A percentile compares a stretch with the other conserved stretches of the same genome.
These are phyloP conservation scores for Scolopax mira DNA, from an alignment of 2,113 vertebrate species.

Conservation along the genomic window DNA sequence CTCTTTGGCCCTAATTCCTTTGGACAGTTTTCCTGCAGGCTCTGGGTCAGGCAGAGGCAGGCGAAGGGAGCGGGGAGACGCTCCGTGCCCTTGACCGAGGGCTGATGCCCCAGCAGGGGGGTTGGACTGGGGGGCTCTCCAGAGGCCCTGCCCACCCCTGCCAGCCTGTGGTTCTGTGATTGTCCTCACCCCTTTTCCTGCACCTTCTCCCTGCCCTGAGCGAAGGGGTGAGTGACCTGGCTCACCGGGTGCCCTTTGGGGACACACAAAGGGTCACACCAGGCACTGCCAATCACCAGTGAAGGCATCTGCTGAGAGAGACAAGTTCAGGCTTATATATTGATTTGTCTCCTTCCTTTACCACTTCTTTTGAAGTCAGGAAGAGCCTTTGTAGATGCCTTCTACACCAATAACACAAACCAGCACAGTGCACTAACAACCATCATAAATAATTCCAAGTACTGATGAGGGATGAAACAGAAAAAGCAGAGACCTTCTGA, in stretches of 20 bases:
- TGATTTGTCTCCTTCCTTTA: fast-evolving
- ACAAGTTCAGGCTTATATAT: fast-evolving
- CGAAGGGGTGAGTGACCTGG: fast-evolving
- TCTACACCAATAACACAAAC: not conserved
- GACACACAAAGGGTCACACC: not conserved
- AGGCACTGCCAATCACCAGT: fast-evolving
- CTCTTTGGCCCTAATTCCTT: not conserved
- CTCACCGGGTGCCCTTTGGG: fast-evolving
- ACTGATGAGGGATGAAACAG: not conserved
- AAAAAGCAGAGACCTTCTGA: not conserved
- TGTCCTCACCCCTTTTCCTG: not conserved
- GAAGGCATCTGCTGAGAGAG: not conserved
- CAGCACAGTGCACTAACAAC: fast-evolving
- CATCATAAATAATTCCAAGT: not conserved
- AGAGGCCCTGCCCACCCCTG: no score
- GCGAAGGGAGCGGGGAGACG: fast-evolving
- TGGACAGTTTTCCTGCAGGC: not conserved
- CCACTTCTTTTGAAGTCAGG: not conserved
- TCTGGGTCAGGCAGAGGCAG: not conserved
- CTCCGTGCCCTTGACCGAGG: not conserved
- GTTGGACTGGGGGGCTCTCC: no score
- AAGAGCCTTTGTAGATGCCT: not conserved
- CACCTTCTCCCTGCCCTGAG: no score
- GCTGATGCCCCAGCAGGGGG: not conserved
- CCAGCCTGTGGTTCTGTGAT: no score